Percentiles rank a stretch among this genome's conserved stretches.
Conservation (phyloP, 2,888 invertebrate genomes). For the Cotesia congregata region DNA sequence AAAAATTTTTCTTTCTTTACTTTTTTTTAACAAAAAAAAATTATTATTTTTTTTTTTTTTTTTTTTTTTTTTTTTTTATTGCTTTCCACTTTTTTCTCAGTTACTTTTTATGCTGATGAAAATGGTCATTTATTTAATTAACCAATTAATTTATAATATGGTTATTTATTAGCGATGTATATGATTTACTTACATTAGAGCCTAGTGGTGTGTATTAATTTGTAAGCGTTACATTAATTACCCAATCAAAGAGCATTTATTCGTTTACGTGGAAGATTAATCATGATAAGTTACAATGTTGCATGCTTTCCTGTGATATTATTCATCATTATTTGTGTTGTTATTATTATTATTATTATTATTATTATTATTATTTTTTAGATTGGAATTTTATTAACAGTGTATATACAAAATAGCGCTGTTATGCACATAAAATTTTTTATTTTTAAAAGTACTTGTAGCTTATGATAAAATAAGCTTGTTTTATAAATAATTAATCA, state of each 20-base stretch:
- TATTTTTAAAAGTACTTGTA: not conserved
- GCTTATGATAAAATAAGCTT: not conserved
- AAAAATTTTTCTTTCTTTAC: not conserved
- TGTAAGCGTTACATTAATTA: conserved; percentile 69
- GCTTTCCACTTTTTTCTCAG: conserved; percentile 63
- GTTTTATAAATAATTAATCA: not conserved
- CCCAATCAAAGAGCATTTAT: conserved; percentile 55
- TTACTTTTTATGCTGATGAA: conserved; percentile 36
- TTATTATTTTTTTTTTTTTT: not conserved
- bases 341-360: not conserved
- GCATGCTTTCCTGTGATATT: conserved; percentile 55
- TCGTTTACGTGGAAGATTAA: conserved; percentile 57
- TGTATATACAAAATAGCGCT: not conserved
- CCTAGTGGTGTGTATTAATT: conserved; percentile 32
- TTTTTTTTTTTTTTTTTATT: conserved; percentile 15
- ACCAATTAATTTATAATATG: not conserved
- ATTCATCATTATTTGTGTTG: conserved; percentile 30
- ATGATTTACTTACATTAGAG: conserved; percentile 38
- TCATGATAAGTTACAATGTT: conserved; percentile 55
- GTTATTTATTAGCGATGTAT: not conserved
- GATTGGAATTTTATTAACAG: conserved; percentile 1
- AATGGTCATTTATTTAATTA: too few relatives aligned
- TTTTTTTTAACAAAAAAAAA: conserved; percentile 7
- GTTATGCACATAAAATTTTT: not conserved
- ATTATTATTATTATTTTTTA: not conserved